Conservation (phyloP, 2,797 vertebrate species). For the Spheniscus humboldti region DNA sequence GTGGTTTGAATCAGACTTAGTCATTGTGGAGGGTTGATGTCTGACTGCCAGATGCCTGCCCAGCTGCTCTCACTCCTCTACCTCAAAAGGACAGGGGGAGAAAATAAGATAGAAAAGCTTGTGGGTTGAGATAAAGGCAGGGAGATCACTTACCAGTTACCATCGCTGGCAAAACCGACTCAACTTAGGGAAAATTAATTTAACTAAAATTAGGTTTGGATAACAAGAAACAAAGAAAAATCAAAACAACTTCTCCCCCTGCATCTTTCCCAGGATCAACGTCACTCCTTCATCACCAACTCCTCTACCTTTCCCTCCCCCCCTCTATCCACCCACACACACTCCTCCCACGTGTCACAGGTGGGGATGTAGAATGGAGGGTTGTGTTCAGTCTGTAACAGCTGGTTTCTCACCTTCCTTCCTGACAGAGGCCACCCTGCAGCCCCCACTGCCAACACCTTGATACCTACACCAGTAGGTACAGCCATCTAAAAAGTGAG, state of each 20-base stretch:
- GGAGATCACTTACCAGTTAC: neutral
- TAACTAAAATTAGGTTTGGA: neutral
- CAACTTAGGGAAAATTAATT: neutral
- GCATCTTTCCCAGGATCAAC: neutral
- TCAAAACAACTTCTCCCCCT: neutral
- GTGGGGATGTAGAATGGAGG: neutral
- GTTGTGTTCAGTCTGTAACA: neutral
- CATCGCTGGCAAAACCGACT: neutral
- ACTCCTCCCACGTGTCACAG: fast-evolving
- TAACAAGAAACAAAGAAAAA: neutral
- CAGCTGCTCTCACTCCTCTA: neutral
- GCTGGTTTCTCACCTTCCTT: neutral
- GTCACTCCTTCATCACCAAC: neutral
- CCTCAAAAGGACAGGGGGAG: neutral
- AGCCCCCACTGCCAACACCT: neutral
- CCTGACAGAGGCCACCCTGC: fast-evolving
- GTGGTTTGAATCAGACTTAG: neutral
- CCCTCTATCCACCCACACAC: too few species aligned
- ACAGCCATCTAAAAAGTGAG: neutral
- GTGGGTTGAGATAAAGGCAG: neutral
- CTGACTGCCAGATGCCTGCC: neutral
- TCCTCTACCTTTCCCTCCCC: neutral
- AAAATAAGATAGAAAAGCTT: neutral
- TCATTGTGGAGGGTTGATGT: neutral
- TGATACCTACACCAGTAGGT: neutral